phyloP scores from a whole-genome alignment of 2,113 vertebrate genomes.

The Vulpes vulpes region DNA sequence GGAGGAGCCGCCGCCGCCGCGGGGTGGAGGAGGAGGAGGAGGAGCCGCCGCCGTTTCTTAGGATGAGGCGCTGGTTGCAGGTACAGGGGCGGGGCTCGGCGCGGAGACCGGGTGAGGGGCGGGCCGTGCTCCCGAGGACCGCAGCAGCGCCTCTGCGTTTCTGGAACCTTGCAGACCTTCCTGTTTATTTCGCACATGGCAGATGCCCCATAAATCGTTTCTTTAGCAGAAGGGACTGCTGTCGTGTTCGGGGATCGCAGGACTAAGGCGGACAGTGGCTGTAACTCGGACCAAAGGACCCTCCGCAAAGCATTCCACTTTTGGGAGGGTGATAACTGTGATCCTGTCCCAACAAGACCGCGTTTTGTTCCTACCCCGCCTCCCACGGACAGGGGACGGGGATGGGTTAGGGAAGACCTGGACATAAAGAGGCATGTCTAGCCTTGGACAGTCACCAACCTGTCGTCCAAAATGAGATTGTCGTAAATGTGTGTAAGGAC shows the following conservation, averaged over 20 bases:
- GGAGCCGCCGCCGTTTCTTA: conserved; percentile 7
- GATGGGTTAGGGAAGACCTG: background rate
- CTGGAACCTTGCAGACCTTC: background rate
- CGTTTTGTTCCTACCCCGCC: background rate
- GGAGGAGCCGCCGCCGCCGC: background rate
- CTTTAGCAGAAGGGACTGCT: background rate
- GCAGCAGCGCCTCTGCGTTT: background rate
- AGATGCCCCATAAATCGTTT: background rate
- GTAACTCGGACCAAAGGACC: background rate
- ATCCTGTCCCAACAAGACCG: background rate
- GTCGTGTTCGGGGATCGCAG: background rate
- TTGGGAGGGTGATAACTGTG: background rate
- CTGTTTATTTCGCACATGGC: background rate
- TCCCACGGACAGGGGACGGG: accelerated
- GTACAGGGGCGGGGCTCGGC: background rate
- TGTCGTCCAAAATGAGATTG: background rate
- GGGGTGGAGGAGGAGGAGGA: background rate
- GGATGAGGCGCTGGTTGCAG: conserved; percentile 63
- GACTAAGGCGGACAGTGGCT: background rate
- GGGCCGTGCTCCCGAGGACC: background rate
- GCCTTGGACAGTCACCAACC: background rate
- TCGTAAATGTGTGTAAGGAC: background rate
- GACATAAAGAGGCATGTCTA: background rate
- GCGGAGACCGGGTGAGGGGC: background rate
- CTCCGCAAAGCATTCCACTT: background rate